Evolutionary conservation across 1,140 invertebrate genomes (phyloP), one percentile per base, ranked within the genome.

Genomic region (Globodera rostochiensis): DNA sequence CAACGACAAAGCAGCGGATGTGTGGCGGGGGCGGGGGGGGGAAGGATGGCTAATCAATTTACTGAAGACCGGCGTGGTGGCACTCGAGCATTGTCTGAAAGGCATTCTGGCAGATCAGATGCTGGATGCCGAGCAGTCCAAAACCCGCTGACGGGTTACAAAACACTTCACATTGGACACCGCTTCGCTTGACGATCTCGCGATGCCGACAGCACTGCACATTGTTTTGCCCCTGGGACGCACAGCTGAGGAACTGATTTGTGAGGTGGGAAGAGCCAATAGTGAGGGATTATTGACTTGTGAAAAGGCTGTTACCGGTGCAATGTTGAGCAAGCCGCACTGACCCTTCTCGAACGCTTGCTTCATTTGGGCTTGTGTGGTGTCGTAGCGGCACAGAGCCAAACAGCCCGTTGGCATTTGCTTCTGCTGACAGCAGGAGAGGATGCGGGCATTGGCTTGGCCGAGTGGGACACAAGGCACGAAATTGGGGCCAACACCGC

Each of bases 281-380:
- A 25, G 25, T 25, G 25, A 19, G 6, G 36, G 25, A 64, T 64
- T 25, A 25, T 67, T 77, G 19, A 53, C 9, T 75, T 50, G 9
- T 50, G 46, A 36, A 19, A n/a, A 77, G 21, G 60, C 6, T 19
- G 45, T 8, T 19, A 77, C 75, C 15, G 85, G 85, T 9, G 79
- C 86, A n/a, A 86, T 83, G 74, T 85, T 86, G 13, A 86, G 73
- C 49, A 86, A 53, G 7, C 86, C 86, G 77, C 85, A 86, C 78
- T 82, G 79, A n/a, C 85, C 85, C 57, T 73, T 66, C 47, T 86
- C 86, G 79, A 86, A 87, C 13, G 78, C 78, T 45, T 78, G 83
- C 81, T 87, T 85, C 21, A 87, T 84, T 74, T 85, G 73, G 50
- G 83, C 71, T 64, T 88, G 80, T 53, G 86, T 86, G 9, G 77